Percentiles rank a stretch among this genome's conserved stretches.
phyloP scores from a whole-genome alignment of 2,888 invertebrate species.

The Mesoligia furuncula region DNA sequence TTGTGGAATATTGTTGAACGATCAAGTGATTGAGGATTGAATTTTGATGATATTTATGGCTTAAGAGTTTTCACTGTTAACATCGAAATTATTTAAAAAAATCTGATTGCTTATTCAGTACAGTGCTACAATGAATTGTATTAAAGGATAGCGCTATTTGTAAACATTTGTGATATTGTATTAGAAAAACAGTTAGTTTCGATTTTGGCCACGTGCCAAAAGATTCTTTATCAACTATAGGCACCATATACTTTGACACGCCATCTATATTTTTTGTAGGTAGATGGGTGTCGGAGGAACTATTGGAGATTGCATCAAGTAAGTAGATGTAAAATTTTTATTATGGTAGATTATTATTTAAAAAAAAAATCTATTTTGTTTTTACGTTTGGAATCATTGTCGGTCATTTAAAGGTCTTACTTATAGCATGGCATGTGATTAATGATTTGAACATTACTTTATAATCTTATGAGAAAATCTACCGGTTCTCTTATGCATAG shows the following conservation, averaged over 20 bases:
- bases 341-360: not conserved
- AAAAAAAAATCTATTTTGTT: not conserved
- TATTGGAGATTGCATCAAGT: not conserved
- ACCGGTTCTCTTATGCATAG: not conserved
- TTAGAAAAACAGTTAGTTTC: not conserved
- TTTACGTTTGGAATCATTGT: not conserved
- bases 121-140: not conserved
- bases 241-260: not conserved
- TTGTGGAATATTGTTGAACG: conserved; percentile 12
- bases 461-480: not conserved
- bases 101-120: not conserved
- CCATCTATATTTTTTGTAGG: not conserved
- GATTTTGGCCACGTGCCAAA: not conserved
- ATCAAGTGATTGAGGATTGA: conserved; percentile 15
- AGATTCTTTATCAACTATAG: not conserved
- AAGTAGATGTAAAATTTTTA: not conserved
- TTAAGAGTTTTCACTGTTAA: no score
- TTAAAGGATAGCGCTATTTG: not conserved
- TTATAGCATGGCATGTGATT: not conserved
- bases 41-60: not conserved
- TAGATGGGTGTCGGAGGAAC: not conserved
- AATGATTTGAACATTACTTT: not conserved
- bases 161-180: not conserved
- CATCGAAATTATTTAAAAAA: not conserved
- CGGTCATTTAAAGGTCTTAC: not conserved